Evolutionary conservation across 2,113 vertebrate species (phyloP).

Genomic region (Pedetes capensis): DNA sequence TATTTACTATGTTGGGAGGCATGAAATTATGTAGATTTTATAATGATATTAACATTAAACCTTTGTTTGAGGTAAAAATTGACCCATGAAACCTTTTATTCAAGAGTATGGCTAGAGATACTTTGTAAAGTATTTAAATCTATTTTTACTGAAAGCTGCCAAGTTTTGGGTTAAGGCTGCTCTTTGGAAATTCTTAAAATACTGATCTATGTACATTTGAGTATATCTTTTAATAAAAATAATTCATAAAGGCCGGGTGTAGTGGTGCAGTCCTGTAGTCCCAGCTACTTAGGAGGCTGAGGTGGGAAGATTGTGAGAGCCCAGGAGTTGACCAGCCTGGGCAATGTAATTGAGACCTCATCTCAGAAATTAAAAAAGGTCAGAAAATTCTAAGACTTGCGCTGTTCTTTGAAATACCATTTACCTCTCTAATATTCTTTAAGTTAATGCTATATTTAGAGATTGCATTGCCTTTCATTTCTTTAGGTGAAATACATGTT

Average conservation of each 20-base stretch:
- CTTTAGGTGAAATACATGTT: not conserved
- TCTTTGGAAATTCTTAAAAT: constrained; percentile 34
- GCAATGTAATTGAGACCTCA: not conserved
- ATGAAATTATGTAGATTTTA: constrained; percentile 3
- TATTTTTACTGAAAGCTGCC: constrained; percentile 34
- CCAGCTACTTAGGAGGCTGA: not conserved
- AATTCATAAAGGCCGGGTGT: not conserved
- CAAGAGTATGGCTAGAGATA: not conserved
- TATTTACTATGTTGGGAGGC: not conserved
- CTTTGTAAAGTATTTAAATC: constrained; percentile 9
- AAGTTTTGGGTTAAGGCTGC: not conserved
- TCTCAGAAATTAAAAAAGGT: not conserved
- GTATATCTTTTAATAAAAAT: not conserved
- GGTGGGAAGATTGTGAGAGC: not conserved
- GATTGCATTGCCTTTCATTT: not conserved
- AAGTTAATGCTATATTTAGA: not conserved
- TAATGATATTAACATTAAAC: not conserved
- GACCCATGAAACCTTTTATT: not conserved
- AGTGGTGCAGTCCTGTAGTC: not conserved
- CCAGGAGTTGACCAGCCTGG: not conserved
- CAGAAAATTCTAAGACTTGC: not conserved
- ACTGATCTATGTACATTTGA: not conserved
- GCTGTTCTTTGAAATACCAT: not conserved
- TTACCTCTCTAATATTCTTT: not conserved
- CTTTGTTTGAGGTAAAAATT: not conserved